Conservation (phyloP, 2,113 vertebrate species). For the Ahaetulla prasina region DNA sequence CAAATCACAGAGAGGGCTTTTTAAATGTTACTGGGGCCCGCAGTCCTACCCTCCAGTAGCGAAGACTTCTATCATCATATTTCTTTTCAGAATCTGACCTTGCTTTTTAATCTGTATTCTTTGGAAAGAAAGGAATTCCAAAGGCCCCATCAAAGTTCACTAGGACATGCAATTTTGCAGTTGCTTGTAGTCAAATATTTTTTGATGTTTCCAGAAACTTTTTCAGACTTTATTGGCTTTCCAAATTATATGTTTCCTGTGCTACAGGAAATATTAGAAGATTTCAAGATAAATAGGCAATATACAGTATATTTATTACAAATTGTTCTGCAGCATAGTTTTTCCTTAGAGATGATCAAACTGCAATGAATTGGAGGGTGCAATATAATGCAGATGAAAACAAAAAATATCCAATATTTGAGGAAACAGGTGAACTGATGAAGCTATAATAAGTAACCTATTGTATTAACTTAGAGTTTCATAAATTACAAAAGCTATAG, state of each 20-base stretch:
- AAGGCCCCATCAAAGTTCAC: not conserved
- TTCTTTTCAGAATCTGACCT: not conserved
- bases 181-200: not conserved
- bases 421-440: conserved; percentile 38
- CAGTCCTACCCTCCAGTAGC: not conserved
- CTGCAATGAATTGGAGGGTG: not conserved
- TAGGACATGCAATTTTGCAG: not conserved
- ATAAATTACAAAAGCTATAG: not conserved
- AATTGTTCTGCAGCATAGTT: not conserved
- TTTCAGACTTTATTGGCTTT: not conserved
- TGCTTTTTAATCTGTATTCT: not conserved
- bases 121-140: not conserved
- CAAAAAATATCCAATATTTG: conserved; percentile 46
- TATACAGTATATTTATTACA: not conserved
- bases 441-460: not conserved
- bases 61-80: not conserved
- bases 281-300: conserved; percentile 39
- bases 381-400: not conserved
- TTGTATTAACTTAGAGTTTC: not conserved
- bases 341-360: not conserved
- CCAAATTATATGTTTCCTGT: not conserved
- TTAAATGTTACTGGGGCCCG: not conserved
- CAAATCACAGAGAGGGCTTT: not conserved
- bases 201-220: not conserved
- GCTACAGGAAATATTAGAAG: conserved; percentile 32